Evolutionary conservation across 1,140 invertebrate genomes (phyloP).

Genomic region (Cheumatopsyche charites): DNA sequence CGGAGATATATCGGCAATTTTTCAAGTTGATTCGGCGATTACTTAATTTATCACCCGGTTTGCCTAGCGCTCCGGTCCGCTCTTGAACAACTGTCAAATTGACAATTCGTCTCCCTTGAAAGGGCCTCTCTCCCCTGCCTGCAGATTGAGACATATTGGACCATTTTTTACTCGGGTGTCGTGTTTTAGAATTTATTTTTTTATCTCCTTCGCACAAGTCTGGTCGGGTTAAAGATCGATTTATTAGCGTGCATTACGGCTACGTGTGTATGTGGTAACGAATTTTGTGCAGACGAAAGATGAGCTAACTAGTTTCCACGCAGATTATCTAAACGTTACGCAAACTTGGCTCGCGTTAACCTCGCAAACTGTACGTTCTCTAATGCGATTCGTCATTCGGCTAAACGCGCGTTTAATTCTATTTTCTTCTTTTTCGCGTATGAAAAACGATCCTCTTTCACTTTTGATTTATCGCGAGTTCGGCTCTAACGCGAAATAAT

Average conservation of each 20-base stretch:
- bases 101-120: conserved; percentile 7
- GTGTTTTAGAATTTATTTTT: neutral
- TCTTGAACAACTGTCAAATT: conserved; percentile 6
- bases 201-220: neutral
- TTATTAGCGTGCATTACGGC: neutral
- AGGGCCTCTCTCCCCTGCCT: neutral
- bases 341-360: no score
- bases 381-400: no score
- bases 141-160: conserved; percentile 11
- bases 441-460: conserved; percentile 1
- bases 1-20: conserved; percentile 24
- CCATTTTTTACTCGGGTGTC: neutral
- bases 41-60: conserved; percentile 17
- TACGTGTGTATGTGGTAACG: no score
- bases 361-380: neutral
- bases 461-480: conserved; percentile 12
- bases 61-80: neutral
- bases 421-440: neutral
- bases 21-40: conserved; percentile 23
- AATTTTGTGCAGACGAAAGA: no score
- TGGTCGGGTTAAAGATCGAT: conserved; percentile 1
- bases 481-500: conserved; percentile 13
- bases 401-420: no score
- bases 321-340: no score
- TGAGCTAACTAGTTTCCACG: neutral